Percentiles rank a stretch among this genome's conserved stretches.
Evolutionary conservation across 2,113 vertebrate species (phyloP).

Genomic region (Oceanodroma tethys): DNA sequence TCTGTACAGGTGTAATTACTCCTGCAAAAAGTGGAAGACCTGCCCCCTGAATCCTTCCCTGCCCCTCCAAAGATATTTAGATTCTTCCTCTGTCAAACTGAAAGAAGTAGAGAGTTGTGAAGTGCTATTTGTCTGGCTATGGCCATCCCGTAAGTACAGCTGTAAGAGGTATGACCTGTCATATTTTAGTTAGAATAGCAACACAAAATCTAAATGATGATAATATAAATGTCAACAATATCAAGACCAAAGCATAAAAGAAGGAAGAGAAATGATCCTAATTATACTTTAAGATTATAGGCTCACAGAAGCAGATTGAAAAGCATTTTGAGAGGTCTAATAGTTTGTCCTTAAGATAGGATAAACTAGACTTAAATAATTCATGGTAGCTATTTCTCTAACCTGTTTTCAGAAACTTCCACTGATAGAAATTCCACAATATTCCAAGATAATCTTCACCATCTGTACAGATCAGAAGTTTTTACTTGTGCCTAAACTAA

Average conservation of each 20-base stretch:
- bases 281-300: not conserved
- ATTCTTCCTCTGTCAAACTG: not conserved
- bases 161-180: not conserved
- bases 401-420: not conserved
- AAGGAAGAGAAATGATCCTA: not conserved
- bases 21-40: not conserved
- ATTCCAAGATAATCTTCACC: not conserved
- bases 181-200: not conserved
- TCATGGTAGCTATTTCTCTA: not conserved
- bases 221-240: not conserved
- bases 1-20: not conserved
- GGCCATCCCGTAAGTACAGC: not conserved
- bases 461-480: not conserved
- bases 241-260: not conserved
- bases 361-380: not conserved
- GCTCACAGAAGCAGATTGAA: not conserved
- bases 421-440: not conserved
- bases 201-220: not conserved
- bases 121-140: not conserved
- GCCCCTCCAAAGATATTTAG: not conserved
- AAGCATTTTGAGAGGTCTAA: not conserved
- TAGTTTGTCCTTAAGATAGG: not conserved
- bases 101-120: not conserved
- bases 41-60: not conserved
- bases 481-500: not conserved